Base-by-base conservation (phyloP, 2,888 invertebrate species). In the Tryphoninae sp. region DNA sequence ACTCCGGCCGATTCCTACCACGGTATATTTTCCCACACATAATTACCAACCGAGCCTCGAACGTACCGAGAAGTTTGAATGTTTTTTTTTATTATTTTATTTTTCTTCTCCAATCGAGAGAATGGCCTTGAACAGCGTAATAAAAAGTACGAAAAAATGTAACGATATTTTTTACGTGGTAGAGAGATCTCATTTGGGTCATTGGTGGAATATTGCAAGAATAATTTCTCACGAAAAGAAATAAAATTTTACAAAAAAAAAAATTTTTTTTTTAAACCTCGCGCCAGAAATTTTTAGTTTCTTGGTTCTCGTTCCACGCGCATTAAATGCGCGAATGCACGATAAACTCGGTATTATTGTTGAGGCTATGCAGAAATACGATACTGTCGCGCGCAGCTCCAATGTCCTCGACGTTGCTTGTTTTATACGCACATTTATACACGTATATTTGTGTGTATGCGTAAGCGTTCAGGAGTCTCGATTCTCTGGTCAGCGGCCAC, bases 321-420 rank as follows among this genome's bases (percentile, higher is more conserved):
- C 64, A 23, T 67, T 59, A 49, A 58, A 40, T 22, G 40, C 19
- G 69, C 64, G 45, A 51, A 59, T 73, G 83, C 74, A 75, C 65
- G 58, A 81, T 83, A 84, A 85, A 83, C 78, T 78, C 61, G 80
- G 71, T 81, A 79, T 85, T 85, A 84, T 85, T 86, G 86, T 84
- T 84, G 84, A 78, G 83, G 81, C 84, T 84, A 82, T 82, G 80
- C 73, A 73, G 87, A 87, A 86, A 87, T 81, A 75, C 83, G 86
- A 87, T 85, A 82, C 75, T 51, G 79, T 40, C 45, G 45, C 33
- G 45, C 72, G 73, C 84, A 33, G 75, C 75, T 86, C 77, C 86
- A 85, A 86, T 86, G 85, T 82, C 85, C 84, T 69, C 67, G 79
- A 65, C 81, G 73, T 55, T 55, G 55, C 40, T 80, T 58, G 62